Percentiles rank a stretch among this genome's conserved stretches.
Evolutionary conservation across 2,888 invertebrate species (phyloP).

Genomic region (Phrixothrix hirtus): DNA sequence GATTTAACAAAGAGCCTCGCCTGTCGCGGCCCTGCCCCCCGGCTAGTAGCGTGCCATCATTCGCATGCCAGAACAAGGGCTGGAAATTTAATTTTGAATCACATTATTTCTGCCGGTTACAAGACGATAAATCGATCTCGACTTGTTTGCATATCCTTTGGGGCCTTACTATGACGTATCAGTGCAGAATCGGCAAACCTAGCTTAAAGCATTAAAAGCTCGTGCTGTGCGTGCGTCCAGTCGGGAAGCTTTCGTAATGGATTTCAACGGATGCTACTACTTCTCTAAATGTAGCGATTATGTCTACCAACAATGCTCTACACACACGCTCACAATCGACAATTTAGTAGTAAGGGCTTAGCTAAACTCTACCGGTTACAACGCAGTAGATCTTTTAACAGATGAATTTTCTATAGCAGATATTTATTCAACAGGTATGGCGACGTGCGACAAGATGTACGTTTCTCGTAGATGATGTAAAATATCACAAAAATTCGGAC

Average conservation of each 20-base stretch:
- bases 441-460: conserved; percentile 39
- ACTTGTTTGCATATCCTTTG: conserved; percentile 39
- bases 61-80: conserved; percentile 48
- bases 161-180: conserved; percentile 26
- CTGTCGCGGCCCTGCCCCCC: conserved; percentile 38
- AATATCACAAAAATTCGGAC: conserved; percentile 24
- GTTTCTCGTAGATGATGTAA: conserved; percentile 39
- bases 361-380: not conserved
- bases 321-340: conserved; percentile 11
- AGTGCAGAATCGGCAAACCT: conserved; percentile 25
- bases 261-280: conserved; percentile 32
- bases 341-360: not conserved
- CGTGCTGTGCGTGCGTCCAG: conserved; percentile 31
- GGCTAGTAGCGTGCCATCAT: conserved; percentile 45
- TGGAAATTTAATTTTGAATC: conserved; percentile 53
- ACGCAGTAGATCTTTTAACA: conserved; percentile 11
- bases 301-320: conserved; percentile 21
- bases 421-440: conserved; percentile 44
- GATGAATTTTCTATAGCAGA: conserved; percentile 11
- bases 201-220: conserved; percentile 27
- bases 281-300: conserved; percentile 27
- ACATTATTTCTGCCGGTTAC: conserved; percentile 51
- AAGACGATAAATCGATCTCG: conserved; percentile 51
- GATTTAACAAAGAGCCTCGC: conserved; percentile 31
- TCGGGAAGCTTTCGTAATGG: conserved; percentile 35